Base-by-base conservation (phyloP, 2,888 invertebrate species). In the Onchidella celtica region DNA sequence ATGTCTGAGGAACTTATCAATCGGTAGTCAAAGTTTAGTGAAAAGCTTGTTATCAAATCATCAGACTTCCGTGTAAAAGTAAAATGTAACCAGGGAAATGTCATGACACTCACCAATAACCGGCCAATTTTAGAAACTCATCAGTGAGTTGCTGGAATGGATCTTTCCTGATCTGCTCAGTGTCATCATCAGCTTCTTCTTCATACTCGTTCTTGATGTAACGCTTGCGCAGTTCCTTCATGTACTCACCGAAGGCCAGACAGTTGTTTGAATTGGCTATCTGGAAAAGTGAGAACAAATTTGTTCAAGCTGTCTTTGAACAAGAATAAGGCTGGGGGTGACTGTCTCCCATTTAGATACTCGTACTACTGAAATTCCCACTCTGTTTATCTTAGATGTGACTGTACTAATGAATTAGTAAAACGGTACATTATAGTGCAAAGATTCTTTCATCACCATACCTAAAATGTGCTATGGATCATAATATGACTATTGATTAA, bases 181-280 rank as follows among this genome's bases (percentile, higher is more conserved):
- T 84, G 1, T 90, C 90, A 29, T 90, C 89, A 24, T 88, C 88
- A 9, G 68, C 79, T 32, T 85, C 85, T 27, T 89, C 89, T 32
- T 90, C 87, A 47, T 88, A 87, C 77, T 88, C 87, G 65, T 89
- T 89, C 76, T 89, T 88, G 57, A 90, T 68, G 81, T 90, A 90
- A 9, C 89, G 87, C 73, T 89, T 87, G 11, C 90, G 85, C 59
- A 92, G 84, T 77, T 90, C 87, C 47, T 87, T 86, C 78, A 98
- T 97, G 86, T 98, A 95, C 88, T 98, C 97, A 81, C 96, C 95
- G 94, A 99, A 96, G 92, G 97, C 97, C 89, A 97, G 95, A 92
- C 98, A 97, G 94, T 99, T 99, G 94, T 99, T 99, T 57, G 98
- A 96, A 82, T 98, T 96, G 0, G 98, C 97, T 88, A 94, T 93